phyloP scores from a whole-genome alignment of 2,888 invertebrate species.

The Tuta absoluta region DNA sequence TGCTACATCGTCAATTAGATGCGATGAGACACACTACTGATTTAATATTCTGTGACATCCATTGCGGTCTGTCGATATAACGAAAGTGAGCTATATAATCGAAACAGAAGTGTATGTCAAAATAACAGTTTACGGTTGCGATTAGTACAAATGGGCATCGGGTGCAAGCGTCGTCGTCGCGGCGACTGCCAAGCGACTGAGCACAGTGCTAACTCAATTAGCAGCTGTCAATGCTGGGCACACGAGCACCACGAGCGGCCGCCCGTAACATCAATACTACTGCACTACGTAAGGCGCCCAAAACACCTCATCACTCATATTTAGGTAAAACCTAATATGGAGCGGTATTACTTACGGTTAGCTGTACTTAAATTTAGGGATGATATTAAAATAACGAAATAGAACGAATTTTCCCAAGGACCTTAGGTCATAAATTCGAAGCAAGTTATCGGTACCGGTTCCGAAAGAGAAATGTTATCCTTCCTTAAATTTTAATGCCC shows the following conservation, averaged over 20 bases:
- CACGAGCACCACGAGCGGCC: background rate
- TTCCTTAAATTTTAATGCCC: too few relatives aligned
- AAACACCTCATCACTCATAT: too few relatives aligned
- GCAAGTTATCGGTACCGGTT: too few relatives aligned
- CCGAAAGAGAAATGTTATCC: too few relatives aligned
- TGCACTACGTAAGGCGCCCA: too few relatives aligned
- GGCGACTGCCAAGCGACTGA: constrained; percentile 37
- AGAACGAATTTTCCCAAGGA: too few relatives aligned
- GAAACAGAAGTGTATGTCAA: constrained; percentile 2
- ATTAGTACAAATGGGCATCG: background rate
- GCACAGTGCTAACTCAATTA: constrained; percentile 54
- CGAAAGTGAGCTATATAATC: background rate
- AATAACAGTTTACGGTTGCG: background rate
- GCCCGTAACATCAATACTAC: too few relatives aligned
- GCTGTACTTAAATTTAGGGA: too few relatives aligned
- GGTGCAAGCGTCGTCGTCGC: background rate
- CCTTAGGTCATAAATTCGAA: too few relatives aligned
- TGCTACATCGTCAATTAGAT: background rate
- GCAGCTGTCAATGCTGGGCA: constrained; percentile 41
- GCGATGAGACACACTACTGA: background rate
- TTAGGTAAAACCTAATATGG: too few relatives aligned
- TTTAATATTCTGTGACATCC: background rate
- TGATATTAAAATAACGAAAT: too few relatives aligned
- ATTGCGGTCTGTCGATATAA: background rate
- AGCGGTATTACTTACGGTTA: too few relatives aligned